A percentile compares a stretch with the other conserved stretches of the same genome.
Conservation (phyloP, 2,888 invertebrate species). For the Pegoplata infirma region DNA sequence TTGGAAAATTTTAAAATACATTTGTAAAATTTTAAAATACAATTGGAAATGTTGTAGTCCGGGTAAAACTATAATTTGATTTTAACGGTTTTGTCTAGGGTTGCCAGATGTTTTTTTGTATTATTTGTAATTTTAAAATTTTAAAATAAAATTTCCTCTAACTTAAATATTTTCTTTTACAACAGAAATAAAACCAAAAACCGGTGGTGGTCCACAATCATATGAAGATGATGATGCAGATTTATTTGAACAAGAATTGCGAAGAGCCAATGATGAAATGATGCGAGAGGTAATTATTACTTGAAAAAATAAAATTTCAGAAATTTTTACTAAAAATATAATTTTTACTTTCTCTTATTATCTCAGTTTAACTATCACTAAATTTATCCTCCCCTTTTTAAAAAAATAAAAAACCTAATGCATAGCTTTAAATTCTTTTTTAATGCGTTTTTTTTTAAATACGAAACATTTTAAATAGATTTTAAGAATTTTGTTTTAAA, state of each 20-base stretch:
- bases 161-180: conserved; percentile 7
- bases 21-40: too few relatives aligned
- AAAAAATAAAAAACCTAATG: conserved; percentile 40
- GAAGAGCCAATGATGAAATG: conserved; percentile 75
- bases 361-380: conserved; percentile 74
- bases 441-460: conserved; percentile 59
- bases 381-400: conserved; percentile 63
- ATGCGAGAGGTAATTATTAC: conserved; percentile 74
- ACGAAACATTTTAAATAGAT: conserved; percentile 25
- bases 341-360: conserved; percentile 47
- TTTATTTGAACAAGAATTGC: conserved; percentile 74
- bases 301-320: neutral
- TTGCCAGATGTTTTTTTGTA: conserved; percentile 34
- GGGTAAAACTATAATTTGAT: too few relatives aligned
- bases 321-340: neutral
- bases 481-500: conserved; percentile 31
- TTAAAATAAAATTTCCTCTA: neutral
- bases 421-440: conserved; percentile 69
- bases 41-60: too few relatives aligned
- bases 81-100: neutral
- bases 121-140: neutral
- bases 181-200: conserved; percentile 75
- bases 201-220: conserved; percentile 69
- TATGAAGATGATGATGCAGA: conserved; percentile 67
- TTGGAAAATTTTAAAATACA: too few relatives aligned